Base-by-base conservation (phyloP, 2,888 invertebrate species). In the Scaptodrosophila latifasciaeformis region DNA sequence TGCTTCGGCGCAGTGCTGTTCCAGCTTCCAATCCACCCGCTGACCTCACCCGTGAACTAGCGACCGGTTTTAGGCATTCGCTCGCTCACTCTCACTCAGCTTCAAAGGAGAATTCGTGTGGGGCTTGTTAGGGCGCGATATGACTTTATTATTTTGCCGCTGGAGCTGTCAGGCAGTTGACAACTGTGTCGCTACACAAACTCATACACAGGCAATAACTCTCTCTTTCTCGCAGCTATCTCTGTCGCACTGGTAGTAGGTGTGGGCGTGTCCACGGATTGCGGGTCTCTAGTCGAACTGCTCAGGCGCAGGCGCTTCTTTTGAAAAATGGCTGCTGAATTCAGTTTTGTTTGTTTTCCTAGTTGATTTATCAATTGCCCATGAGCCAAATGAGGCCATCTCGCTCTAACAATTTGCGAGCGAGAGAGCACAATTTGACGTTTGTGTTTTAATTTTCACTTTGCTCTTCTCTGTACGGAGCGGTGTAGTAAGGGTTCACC, bases 51-150 rank as follows among this genome's bases (percentile, higher is more conserved):
- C 35, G 17, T 37, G 15, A 37, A 17, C 37, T 1, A 19, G 48
- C 39, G 46, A 49, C 76, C 68, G 82, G 78, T 81, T 76, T 59
- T 27, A 3, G 17, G 34, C 43, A 43, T 39, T 31, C 15, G 43
- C 42, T 19, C 29, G 49, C 43, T 34, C 34, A 12, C 31, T 49
- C 34, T 13, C 17, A 5, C 13, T 15, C 4, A 15, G 10, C 24
- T 45, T n/a, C 45, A 18, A 17, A 19, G 21, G 12, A 15, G 30
- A 5, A 7, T 12, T 34, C 19, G 47, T 40, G 52, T 59, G 54
- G 62, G 64, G 68, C 82, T 82, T 75, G 81, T 81, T 81, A 82
- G 80, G 64, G 54, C 63, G 49, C 72, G 72, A 81, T 81, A 81
- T 81, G 78, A 81, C 81, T 81, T 70, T 82, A 81, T 81, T 81